phyloP scores from a whole-genome alignment of 2,113 vertebrate species.

The Herpetotheres cachinnans region DNA sequence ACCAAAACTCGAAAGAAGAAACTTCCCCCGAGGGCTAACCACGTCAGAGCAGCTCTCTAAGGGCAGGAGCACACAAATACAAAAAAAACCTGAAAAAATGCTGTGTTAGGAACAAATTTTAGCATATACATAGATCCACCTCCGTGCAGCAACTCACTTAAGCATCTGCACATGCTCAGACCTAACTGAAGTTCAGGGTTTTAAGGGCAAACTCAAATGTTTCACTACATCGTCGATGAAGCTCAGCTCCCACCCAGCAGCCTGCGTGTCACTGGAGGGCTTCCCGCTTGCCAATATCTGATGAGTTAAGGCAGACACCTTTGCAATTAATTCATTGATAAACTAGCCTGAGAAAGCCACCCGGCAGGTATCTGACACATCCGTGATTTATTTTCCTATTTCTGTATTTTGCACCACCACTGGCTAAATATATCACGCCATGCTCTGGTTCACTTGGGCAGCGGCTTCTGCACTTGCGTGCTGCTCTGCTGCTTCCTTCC shows the following conservation, averaged over 20 bases:
- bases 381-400: not conserved
- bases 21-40: not conserved
- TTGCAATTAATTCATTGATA: not conserved
- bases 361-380: not conserved
- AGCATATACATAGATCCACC: rapidly evolving
- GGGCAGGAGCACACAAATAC: not conserved
- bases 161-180: not conserved
- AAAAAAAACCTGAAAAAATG: not conserved
- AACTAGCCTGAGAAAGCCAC: not conserved
- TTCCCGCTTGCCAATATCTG: rapidly evolving
- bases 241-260: not conserved
- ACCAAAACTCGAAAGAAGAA: not conserved
- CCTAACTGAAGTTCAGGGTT: not conserved
- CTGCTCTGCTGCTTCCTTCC: not conserved
- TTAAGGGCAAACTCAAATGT: not conserved
- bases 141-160: not conserved
- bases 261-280: not conserved
- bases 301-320: not conserved
- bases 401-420: not conserved
- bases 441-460: not conserved
- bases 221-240: not conserved
- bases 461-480: not conserved
- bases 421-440: not conserved
- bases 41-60: not conserved
- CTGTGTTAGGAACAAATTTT: not conserved